These are phyloP conservation scores for Spialia ferax DNA, from an alignment of 2,888 invertebrate genomes.

Conservation along the genomic window DNA sequence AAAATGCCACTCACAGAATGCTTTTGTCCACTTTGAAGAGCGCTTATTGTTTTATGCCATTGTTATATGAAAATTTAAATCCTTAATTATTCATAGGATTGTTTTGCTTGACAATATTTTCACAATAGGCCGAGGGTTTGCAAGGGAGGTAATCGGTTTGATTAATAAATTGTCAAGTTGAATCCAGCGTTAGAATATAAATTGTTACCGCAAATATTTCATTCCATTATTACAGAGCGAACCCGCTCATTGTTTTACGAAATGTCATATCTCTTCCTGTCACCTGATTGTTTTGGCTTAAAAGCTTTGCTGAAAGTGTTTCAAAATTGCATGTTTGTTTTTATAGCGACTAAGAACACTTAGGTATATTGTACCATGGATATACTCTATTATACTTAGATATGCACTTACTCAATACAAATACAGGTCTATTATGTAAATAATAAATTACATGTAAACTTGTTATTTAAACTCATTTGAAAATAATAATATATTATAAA, in stretches of 20 bases:
- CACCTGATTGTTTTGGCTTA: constrained; percentile 79
- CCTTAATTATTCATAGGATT: constrained; percentile 87
- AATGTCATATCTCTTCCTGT: constrained; percentile 83
- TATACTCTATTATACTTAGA: too few relatives aligned
- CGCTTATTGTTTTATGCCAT: constrained; percentile 84
- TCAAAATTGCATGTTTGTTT: constrained; percentile 14
- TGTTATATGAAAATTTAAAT: constrained; percentile 85
- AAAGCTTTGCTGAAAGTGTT: constrained; percentile 46
- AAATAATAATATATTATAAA: background rate
- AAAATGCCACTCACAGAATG: constrained; percentile 77
- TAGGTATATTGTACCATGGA: background rate
- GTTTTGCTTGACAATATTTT: constrained; percentile 84
- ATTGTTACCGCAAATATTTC: constrained; percentile 86
- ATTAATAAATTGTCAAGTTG: constrained; percentile 87
- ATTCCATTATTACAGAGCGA: constrained; percentile 80
- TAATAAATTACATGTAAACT: background rate
- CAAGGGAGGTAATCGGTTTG: constrained; percentile 85
- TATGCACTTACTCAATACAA: background rate
- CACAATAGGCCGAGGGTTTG: constrained; percentile 81
- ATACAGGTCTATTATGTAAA: background rate
- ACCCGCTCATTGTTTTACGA: constrained; percentile 83
- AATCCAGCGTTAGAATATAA: constrained; percentile 84
- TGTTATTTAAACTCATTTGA: background rate
- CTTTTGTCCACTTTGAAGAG: constrained; percentile 83
- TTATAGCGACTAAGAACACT: background rate